These are phyloP conservation scores for Otis tarda DNA, from an alignment of 2,113 vertebrate genomes.

Conservation along the genomic window DNA sequence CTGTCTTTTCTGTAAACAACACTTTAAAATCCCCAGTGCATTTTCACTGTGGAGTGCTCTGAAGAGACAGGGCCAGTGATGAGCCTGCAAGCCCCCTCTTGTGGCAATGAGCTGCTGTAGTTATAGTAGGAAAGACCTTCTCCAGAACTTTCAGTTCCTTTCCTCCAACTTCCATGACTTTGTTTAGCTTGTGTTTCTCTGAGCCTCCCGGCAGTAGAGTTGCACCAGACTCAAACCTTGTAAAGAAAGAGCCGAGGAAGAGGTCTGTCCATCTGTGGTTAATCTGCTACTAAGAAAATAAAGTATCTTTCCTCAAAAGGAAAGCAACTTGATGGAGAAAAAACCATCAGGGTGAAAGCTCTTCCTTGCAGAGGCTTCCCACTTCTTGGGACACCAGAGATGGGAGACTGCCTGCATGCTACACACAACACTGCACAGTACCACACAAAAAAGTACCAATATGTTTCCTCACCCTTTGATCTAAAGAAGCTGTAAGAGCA, in stretches of 20 bases:
- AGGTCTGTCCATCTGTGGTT: background rate
- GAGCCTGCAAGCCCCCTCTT: constrained; percentile 19
- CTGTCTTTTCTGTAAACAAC: background rate
- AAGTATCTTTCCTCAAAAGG: background rate
- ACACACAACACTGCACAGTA: background rate
- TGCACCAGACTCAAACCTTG: fast-evolving
- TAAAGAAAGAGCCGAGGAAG: background rate
- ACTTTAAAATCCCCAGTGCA: background rate
- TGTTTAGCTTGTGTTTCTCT: background rate
- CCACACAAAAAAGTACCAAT: background rate
- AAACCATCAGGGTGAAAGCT: background rate
- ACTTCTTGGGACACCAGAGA: background rate
- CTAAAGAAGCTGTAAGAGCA: background rate
- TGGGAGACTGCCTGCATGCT: fast-evolving
- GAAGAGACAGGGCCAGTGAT: background rate
- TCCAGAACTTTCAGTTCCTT: background rate
- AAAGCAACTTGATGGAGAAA: background rate
- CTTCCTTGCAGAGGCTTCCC: background rate
- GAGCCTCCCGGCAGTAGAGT: background rate
- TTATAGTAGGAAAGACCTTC: background rate
- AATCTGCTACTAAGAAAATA: background rate
- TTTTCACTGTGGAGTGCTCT: background rate
- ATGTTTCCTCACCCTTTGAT: background rate
- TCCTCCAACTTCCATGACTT: background rate
- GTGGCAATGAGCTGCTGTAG: background rate